phyloP scores from a whole-genome alignment of 2,113 vertebrate species.

The Lepus americanus region DNA sequence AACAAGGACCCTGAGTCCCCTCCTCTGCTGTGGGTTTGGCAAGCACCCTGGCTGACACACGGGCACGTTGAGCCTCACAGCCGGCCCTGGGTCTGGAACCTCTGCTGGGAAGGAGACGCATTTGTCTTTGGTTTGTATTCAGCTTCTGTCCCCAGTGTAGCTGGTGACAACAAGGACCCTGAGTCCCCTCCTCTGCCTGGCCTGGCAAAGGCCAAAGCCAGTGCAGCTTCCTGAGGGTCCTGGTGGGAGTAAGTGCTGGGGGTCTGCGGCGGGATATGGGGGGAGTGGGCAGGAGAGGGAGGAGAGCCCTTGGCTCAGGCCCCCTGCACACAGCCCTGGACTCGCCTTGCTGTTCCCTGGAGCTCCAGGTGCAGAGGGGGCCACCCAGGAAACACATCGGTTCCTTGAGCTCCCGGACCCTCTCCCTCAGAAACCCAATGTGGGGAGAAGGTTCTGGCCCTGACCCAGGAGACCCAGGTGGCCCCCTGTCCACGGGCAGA shows the following conservation, averaged over 20 bases:
- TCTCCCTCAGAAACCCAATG: too few relatives aligned
- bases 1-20: neutral
- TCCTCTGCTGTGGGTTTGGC: too few relatives aligned
- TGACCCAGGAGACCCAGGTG: neutral
- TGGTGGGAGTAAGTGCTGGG: neutral
- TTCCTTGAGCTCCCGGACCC: neutral
- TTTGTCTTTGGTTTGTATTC: neutral
- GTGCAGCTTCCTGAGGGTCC: neutral
- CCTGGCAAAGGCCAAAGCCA: neutral
- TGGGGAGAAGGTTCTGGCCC: neutral
- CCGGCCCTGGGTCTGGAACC: neutral
- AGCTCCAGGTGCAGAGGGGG: neutral
- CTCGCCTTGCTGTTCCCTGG: neutral
- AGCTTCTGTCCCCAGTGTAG: neutral
- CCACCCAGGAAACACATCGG: neutral
- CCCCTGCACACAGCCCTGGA: neutral
- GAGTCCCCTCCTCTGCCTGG: neutral
- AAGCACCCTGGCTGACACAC: too few relatives aligned
- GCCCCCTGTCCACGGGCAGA: neutral
- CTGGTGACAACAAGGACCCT: neutral
- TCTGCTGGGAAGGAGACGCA: neutral
- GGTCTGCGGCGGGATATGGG: too few relatives aligned
- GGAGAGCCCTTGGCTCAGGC: neutral
- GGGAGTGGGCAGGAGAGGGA: too few relatives aligned
- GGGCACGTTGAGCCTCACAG: too few relatives aligned